Evolutionary conservation across 2,888 invertebrate species (phyloP), one percentile per base, ranked within the genome.

Genomic region (Acanthosepion pharaonis): DNA sequence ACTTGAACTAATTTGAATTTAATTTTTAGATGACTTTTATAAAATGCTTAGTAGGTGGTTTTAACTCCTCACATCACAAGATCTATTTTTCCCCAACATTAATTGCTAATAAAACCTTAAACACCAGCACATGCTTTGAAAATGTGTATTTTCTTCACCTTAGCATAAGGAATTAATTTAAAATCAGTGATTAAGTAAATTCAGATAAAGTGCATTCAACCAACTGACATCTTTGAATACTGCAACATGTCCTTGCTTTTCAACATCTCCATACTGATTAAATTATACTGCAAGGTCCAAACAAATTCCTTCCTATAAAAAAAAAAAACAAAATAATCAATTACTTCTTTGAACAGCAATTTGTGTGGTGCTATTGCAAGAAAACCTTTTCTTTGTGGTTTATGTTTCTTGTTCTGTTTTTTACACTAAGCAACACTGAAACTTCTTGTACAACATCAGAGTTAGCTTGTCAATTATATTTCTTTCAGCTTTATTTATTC

Each of bases 261-360:
- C n/a, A 78, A 78, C 78, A 33, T n/a, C n/a, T 78, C 78, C n/a
- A 78, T n/a, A 78, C 78, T 78, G 78, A 78, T 78, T 78, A 78
- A 78, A n/a, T 78, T n/a, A n/a, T 78, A 33, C 78, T 78, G 33
- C n/a, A n/a, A 11, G 78, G n/a, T 5, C n/a, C n/a, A 78, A 33
- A 78, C 20, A 59, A 23, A 59, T 23, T 59, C 59, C 59, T 23
- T 59, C 59, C 59, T 20, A 20, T 20, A 55, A 55, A 23, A 55
- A 55, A 55, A 55, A 55, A n/a, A 33, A 78, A n/a, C n/a, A n/a
- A n/a, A n/a, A n/a, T n/a, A 78, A 78, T 78, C 78, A 78, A 78
- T 78, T 33, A 78, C n/a, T 78, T n/a, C n/a, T 78, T 78, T 33
- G 15, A 78, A 33, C n/a, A 78, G 33, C n/a, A 78, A n/a, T 78